Base-by-base conservation (phyloP, 64 coral and sea anemone genomes). In the Montipora sp. region DNA sequence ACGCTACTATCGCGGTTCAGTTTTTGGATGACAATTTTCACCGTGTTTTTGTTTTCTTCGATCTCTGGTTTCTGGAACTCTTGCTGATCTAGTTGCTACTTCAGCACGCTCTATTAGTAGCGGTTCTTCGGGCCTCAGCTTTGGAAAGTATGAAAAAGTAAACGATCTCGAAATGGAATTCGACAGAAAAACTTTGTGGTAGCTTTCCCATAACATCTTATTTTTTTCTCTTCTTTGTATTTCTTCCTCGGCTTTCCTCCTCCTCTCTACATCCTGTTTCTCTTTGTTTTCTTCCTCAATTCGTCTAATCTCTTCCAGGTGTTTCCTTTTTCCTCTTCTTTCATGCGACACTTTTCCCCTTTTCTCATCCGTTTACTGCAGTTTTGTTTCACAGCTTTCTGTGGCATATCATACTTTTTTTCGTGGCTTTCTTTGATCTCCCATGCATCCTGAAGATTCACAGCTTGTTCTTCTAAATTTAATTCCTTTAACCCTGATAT, bases 121-220 rank as follows among this genome's bases (percentile, higher is more conserved):
- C 36, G 36, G 36, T 36, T 36, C 36, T 36, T 68, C 6, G 7
- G 13, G 81, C 43, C 59, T 60, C 48, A 85, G 82, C 65, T 85
- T 85, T 85, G 82, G 82, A 85, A 85, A 85, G 19, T 85, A 85
- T 1, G 82, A 85, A 72, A 71, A 85, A 1, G 82, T 85, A n/a
- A 71, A 85, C 7, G 82, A 85, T 72, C 65, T 85, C 9, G 63
- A 48, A 9, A 85, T n/a, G 59, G 82, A 71, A 85, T 85, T 85
- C 20, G 44, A 46, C 3, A 85, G 82, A 50, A 51, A 18, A 71
- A 47, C 65, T 8, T 44, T n/a, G 82, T 85, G 36, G 43, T 85
- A 85, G 66, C 82, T 85, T 71, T 85, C 82, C 65, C 82, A 72
- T 4, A 85, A 63, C 65, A 85, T 72, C 66, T 16, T 43, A 66